Percentiles rank a stretch among this genome's conserved stretches.
Conservation (phyloP, 2,797 vertebrate genomes). For the Propithecus perrieri region DNA sequence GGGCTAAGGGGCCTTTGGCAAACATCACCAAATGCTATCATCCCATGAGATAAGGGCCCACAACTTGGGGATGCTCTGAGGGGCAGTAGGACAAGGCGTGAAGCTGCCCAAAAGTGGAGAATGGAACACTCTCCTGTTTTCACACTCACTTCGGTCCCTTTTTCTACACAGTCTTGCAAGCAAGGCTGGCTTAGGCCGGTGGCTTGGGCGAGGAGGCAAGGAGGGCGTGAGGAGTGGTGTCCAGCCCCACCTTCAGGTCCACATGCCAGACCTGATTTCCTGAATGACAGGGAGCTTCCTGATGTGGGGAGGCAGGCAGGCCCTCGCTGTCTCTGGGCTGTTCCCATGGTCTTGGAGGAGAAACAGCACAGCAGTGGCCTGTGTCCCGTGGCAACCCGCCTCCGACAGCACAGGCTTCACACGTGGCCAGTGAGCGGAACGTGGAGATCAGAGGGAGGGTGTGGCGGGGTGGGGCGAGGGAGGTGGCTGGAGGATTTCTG, state of each 20-base stretch:
- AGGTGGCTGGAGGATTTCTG: not conserved
- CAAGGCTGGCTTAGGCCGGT: not conserved
- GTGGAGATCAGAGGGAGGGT: not conserved
- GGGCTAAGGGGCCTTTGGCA: not conserved
- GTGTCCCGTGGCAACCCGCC: not conserved
- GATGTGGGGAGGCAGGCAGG: not conserved
- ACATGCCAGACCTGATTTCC: slow-evolving; percentile 18
- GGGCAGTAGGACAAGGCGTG: not conserved
- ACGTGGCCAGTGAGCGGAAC: not conserved
- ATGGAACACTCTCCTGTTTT: not conserved
- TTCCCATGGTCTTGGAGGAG: not conserved
- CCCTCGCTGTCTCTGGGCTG: not conserved
- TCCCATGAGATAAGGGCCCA: not conserved
- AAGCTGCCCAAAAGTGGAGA: not conserved
- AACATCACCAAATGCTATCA: not conserved
- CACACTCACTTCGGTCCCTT: not conserved
- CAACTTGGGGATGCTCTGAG: not conserved
- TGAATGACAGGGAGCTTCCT: not conserved
- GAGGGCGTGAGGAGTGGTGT: not conserved
- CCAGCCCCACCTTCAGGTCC: not conserved
- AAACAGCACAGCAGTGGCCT: not conserved
- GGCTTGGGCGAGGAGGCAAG: not conserved
- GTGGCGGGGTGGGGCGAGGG: not conserved
- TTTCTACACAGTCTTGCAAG: not conserved
- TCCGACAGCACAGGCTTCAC: not conserved